Base-by-base conservation (phyloP, 2,888 invertebrate species). In the Gnatocerus cornutus region DNA sequence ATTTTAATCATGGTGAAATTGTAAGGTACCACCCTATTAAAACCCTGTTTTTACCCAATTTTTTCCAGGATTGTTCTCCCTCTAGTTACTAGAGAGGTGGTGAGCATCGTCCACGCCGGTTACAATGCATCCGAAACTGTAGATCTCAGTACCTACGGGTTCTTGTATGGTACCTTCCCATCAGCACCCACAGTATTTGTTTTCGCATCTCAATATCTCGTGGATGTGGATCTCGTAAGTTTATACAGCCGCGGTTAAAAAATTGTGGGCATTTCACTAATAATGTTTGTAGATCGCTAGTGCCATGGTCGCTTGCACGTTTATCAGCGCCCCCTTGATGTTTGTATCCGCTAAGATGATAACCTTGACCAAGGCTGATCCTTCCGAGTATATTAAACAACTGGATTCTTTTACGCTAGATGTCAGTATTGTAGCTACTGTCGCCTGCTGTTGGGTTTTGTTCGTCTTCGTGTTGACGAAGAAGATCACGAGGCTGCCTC, bases 151-250 rank as follows among this genome's bases (percentile, higher is more conserved):
- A 97, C 96, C 41, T 98, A 95, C 83, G 98, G 96, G 0, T 98
- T 98, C 85, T 87, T 98, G 0, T 98, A 98, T 82, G 98, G 98
- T 62, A 97, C 97, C 0, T 94, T 98, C 84, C 98, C 98, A 0
- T 92, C 97, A 0, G 98, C 98, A 0, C 98, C 98, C 0, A 96
- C 96, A n/a, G 95, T 97, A 0, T 97, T 98, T 83, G 96, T 98
- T 1, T 96, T 97, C 84, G 95, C 98, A 0, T 90, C 93, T 43
- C 91, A 95, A 73, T 97, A 97, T 82, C 90, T 92, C 74, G 85
- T 96, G 59, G 96, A 95, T 82, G 90, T 94, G 66, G 96, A 97
- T 85, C 86, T 97, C 88, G 95, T 96, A 83, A 86, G 87, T 12
- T 21, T 21, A 4, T 21, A 21, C 2, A 21, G 4, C 4, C 21